Base-by-base conservation (phyloP, 1,140 invertebrate species). In the Chrysoperla carnea region DNA sequence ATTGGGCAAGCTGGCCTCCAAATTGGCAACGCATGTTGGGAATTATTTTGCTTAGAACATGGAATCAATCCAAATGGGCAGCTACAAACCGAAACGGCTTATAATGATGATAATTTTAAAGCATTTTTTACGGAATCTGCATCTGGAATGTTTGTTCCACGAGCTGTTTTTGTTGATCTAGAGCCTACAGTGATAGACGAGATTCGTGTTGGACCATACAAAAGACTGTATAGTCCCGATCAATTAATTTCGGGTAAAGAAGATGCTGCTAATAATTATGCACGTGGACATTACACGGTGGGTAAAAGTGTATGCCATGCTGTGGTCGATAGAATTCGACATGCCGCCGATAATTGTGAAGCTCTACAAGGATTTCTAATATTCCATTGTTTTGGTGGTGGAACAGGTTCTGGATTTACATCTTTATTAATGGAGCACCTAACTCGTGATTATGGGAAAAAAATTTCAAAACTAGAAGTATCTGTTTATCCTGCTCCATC, bases 381-480 rank as follows among this genome's bases (percentile, higher is more conserved):
- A 44, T 87, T 86, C 54, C 81, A 86, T 53, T 81, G 76, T 11
- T 80, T 85, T 53, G 82, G 84, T 28, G 84, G 82, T 44, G 83
- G 83, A 6, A 85, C 82, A 43, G 81, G 81, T 2, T 78, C 75
- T n/a, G 78, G 78, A 5, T 78, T 81, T 50, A 70, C 73, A 1
- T 74, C 77, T 7, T 57, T 80, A 11, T 56, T 81, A 8, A 75
- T 80, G 64, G 74, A 81, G 55, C 59, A 70, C 9, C 47, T 81
- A 1, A 66, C 66, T 3, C 66, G 69, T 4, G 76, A 78, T 8
- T 76, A 67, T 50, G 64, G 63, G 14, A 78, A 78, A 48, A 79
- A 76, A 49, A 23, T 23, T 23, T 70, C 70, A 40, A 76, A 77
- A 46, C 58, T 83, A 13, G 75, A 83, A 53, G 82, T 83, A 55